Conservation (phyloP, 2,888 invertebrate genomes). For the Hylaea fasciaria region DNA sequence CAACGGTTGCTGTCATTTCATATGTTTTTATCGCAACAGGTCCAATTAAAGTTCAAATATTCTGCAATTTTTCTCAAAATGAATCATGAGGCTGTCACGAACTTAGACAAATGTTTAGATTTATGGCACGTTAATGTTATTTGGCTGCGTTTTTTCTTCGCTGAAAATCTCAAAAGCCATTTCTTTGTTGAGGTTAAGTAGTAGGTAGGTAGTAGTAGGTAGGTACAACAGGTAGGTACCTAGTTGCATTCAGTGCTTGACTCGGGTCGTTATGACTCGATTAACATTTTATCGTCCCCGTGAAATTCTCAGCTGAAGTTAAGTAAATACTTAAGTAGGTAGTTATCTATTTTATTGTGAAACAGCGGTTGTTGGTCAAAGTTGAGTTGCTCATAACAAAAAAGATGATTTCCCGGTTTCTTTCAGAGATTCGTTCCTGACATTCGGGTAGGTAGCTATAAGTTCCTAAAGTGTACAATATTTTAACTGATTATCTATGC, state of each 20-base stretch:
- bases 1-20: conserved; percentile 39
- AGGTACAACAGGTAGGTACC: too few species aligned
- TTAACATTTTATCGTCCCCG: conserved; percentile 45
- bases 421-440: conserved; percentile 52
- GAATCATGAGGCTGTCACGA: conserved; percentile 37
- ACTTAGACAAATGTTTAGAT: conserved; percentile 33
- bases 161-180: conserved; percentile 17
- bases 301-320: conserved; percentile 44
- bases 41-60: conserved; percentile 38
- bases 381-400: conserved; percentile 51
- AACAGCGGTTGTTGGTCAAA: conserved; percentile 37
- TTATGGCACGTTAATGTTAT: conserved; percentile 27
- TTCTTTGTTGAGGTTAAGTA: conserved; percentile 24
- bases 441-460: conserved; percentile 32
- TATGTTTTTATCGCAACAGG: conserved; percentile 24
- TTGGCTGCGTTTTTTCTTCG: conserved; percentile 26
- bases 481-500: background rate
- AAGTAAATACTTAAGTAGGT: conserved; percentile 26
- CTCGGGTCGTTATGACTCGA: conserved; percentile 37
- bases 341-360: conserved; percentile 37
- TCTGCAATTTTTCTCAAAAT: conserved; percentile 25
- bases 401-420: conserved; percentile 44
- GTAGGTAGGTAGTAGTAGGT: too few species aligned
- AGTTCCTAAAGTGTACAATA: background rate
- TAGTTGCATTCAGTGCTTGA: conserved; percentile 24